Base-by-base conservation (phyloP, 2,888 invertebrate genomes). In the Acholoe squamosa region DNA sequence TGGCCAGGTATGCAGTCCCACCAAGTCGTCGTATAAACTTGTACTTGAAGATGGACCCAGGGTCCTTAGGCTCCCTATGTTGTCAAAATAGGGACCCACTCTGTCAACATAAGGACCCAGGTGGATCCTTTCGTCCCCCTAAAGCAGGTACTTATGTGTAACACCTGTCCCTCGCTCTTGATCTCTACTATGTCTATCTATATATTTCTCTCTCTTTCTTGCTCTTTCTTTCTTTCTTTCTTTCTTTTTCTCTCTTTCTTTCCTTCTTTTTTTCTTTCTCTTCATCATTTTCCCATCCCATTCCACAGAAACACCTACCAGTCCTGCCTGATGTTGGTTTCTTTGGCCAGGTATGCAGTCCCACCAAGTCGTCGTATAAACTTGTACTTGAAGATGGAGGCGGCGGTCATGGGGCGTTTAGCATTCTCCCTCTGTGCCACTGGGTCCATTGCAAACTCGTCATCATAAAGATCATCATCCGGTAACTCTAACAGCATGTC, bases 321-420 rank as follows among this genome's bases (percentile, higher is more conserved):
- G 28, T 86, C 54, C 54, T 86, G 86, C 31, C 86, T 19, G 28
- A 86, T 86, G 56, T 86, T 86, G 86, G n/a, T 86, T 54, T 89
- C 89, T 25, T 34, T 89, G 67, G 71, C 67, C 33, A 89, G 71
- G 89, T 89, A 89, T 0, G 89, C 89, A 33, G 67, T 56, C 0
- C 71, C 56, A 3, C 89, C 89, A 16, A 89, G 61, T 0, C 89
- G 89, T 1, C 71, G n/a, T 7, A 89, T 33, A 14, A 89, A 89
- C 89, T 89, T 89, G 67, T 89, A 89, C 19, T 86, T 86, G 25
- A 12, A 28, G 52, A 86, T 86, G 54, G 86, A 0, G 28, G 86
- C 56, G 10, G 86, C 86, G 10, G 86, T 86, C 86, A 86, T 86
- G 14, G 86, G 86, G 0, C 86, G 86, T 28, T 54, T 54, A 54